These are phyloP conservation scores for Oxytorus armatus DNA, from an alignment of 2,888 invertebrate genomes.

Conservation along the genomic window DNA sequence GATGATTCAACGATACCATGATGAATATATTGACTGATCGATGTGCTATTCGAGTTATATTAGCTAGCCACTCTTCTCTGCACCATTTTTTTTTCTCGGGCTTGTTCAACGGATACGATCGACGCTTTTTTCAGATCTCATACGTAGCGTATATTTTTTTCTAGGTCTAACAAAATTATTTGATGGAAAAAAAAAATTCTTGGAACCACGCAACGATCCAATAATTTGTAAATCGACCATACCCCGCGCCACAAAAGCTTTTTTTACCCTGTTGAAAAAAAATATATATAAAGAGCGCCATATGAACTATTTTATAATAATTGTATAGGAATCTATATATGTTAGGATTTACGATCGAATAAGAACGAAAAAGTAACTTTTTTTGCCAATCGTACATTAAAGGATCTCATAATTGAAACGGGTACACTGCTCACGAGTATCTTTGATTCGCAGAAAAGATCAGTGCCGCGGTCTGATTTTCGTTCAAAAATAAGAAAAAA, in stretches of 20 bases:
- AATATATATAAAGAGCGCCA: slow-evolving; percentile 33
- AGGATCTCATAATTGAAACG: slow-evolving; percentile 47
- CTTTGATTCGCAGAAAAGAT: slow-evolving; percentile 5
- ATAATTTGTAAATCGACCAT: slow-evolving; percentile 51
- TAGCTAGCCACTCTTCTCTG: slow-evolving; percentile 38
- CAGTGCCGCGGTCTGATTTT: neutral
- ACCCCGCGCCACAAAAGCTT: slow-evolving; percentile 7
- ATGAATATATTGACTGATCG: slow-evolving; percentile 46
- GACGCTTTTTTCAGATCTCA: slow-evolving; percentile 21
- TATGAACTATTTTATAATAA: slow-evolving; percentile 63
- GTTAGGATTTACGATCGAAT: slow-evolving; percentile 41
- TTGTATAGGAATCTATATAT: slow-evolving; percentile 53
- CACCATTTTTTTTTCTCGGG: slow-evolving; percentile 54
- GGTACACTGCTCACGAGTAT: slow-evolving; percentile 9
- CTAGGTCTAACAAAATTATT: slow-evolving; percentile 81
- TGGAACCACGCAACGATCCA: slow-evolving; percentile 55
- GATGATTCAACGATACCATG: slow-evolving; percentile 15
- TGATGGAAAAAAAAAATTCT: slow-evolving; percentile 73
- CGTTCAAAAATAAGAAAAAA: neutral
- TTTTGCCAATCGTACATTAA: slow-evolving; percentile 58
- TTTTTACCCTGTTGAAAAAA: slow-evolving; percentile 28
- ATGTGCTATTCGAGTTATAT: slow-evolving; percentile 32
- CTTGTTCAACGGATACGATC: slow-evolving; percentile 32
- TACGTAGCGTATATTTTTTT: slow-evolving; percentile 71
- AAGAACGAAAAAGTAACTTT: slow-evolving; percentile 27